Base-by-base conservation (phyloP, 2,113 vertebrate species). In the Rhabdomys dilectus region DNA sequence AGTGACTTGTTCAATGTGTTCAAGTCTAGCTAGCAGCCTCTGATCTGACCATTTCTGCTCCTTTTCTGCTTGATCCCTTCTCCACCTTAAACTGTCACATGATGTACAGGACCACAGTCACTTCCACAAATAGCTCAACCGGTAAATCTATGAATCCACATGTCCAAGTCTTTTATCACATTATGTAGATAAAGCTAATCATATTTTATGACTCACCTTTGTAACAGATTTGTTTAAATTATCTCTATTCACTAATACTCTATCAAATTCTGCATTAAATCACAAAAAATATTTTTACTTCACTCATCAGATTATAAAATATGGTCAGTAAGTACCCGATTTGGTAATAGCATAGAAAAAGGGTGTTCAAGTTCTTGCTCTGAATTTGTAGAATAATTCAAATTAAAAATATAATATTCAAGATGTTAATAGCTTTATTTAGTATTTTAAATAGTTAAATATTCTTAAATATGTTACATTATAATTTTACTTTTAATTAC, bases 251-350 rank as follows among this genome's bases (percentile, higher is more conserved):
- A 94, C 7, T 80, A 73, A 16, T 0, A 70, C 0, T 60, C 17
- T 45, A 78, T 94, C 36, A 78, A 86, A 88, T 89, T 11, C 26
- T 89, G 1, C 93, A 78, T 76, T 86, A 87, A 89, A 89, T 82
- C 0, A 17, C 73, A 76, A 94, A 94, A 84, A 92, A n/a, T 10
- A 34, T 34, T 45, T 72, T 7, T 24, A 75, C 60, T 78, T 87
- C 39, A 90, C 9, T 75, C 12, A 76, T 77, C 22, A 64, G 1
- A 29, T 89, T 48, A 53, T 34, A 39, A 85, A 66, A 72, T 76
- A 9, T 36, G 70, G 68, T 24, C 21, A 85, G n/a, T 78, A 73
- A 87, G 53, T 48, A 21, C 12, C 68, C 62, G 16, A 88, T 22
- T 81, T 87, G 31, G 29, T 24, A 88, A 45, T 2, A 53, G 70